Evolutionary conservation across 2,113 vertebrate species (phyloP).

Genomic region (Grantiella picta): DNA sequence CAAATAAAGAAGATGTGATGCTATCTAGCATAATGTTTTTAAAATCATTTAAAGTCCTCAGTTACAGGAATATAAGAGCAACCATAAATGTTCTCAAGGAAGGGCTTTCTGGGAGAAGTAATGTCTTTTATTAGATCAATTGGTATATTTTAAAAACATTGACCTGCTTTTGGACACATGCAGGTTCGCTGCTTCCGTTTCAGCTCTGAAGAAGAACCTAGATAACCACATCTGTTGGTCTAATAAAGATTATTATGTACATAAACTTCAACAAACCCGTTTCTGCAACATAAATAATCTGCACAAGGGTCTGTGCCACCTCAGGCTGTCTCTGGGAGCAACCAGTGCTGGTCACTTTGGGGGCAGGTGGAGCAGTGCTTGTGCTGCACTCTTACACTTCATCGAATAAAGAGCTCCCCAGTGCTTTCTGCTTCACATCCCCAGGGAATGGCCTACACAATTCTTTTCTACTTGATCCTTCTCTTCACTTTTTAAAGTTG

Average conservation of each 20-base stretch:
- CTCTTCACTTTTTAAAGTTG: not conserved
- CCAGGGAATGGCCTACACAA: not conserved
- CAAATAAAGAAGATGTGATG: slow-evolving; percentile 42
- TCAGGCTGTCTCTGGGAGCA: not conserved
- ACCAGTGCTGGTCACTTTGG: not conserved
- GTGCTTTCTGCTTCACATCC: not conserved
- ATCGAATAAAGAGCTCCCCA: not conserved
- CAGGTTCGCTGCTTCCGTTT: slow-evolving; percentile 39
- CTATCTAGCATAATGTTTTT: slow-evolving; percentile 37
- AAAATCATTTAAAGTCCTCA: not conserved
- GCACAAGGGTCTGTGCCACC: not conserved
- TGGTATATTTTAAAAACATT: not conserved
- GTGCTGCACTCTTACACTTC: not conserved
- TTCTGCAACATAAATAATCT: slow-evolving; percentile 28
- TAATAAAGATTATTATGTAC: not conserved
- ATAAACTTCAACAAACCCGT: slow-evolving; percentile 26
- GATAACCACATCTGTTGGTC: slow-evolving; percentile 20
- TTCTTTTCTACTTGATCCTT: not conserved
- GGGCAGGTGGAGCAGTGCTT: not conserved
- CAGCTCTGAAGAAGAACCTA: not conserved
- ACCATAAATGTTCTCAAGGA: slow-evolving; percentile 12
- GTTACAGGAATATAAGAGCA: slow-evolving; percentile 36
- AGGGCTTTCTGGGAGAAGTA: slow-evolving; percentile 15
- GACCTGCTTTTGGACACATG: not conserved
- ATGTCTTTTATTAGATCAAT: slow-evolving; percentile 54